These are phyloP conservation scores for Leucophenga varia DNA, from an alignment of 1,140 invertebrate genomes.

Conservation along the genomic window DNA sequence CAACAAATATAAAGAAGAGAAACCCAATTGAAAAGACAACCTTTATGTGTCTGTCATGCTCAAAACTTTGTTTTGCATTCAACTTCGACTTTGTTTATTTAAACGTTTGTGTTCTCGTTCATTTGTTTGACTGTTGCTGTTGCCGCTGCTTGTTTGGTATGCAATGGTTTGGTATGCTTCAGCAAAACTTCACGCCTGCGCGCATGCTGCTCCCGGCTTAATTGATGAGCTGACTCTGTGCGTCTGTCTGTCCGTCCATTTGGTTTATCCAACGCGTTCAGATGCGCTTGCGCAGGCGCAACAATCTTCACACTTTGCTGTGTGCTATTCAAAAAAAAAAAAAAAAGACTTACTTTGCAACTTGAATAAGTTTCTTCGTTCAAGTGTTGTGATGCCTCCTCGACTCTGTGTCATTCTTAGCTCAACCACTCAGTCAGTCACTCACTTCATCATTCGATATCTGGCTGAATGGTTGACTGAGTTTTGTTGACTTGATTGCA, in stretches of 20 bases:
- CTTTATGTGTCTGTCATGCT: too few species aligned
- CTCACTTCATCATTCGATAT: too few species aligned
- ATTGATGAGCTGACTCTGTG: conserved; percentile 37
- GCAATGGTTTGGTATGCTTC: conserved; percentile 39
- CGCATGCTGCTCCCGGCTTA: conserved; percentile 42
- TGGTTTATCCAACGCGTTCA: too few species aligned
- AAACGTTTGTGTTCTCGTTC: conserved; percentile 23
- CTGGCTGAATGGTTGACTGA: too few species aligned
- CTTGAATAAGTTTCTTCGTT: too few species aligned
- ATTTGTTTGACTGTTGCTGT: neutral
- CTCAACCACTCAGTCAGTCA: too few species aligned
- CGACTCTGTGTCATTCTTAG: too few species aligned
- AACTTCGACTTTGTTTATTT: conserved; percentile 3
- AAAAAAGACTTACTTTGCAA: too few species aligned
- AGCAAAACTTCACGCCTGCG: conserved; percentile 14
- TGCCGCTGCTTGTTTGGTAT: conserved; percentile 10
- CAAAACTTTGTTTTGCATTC: neutral
- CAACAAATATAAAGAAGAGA: too few species aligned
- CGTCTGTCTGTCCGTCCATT: too few species aligned
- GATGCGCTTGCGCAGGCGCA: conserved; percentile 44
- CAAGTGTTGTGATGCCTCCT: neutral
- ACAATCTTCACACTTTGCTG: conserved; percentile 43
- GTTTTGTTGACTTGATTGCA: conserved; percentile 51
- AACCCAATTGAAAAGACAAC: too few species aligned
- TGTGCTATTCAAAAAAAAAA: too few species aligned